Evolutionary conservation across 2,888 invertebrate species (phyloP).

Genomic region (Eristalis intricaria): DNA sequence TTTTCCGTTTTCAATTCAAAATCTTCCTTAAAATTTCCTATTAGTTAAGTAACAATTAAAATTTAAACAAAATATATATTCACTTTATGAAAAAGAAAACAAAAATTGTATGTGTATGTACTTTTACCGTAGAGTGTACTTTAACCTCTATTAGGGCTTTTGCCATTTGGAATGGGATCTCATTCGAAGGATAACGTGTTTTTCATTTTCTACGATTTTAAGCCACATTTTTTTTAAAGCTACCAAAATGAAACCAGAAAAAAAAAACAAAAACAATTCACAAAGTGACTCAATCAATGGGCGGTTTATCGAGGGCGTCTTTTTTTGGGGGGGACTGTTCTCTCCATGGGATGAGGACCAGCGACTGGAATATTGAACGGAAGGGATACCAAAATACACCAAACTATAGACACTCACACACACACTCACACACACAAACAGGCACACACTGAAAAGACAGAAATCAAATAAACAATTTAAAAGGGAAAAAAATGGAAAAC

Average conservation of each 20-base stretch:
- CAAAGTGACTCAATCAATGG: neutral
- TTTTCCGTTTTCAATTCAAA: neutral
- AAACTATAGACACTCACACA: slow-evolving; percentile 6
- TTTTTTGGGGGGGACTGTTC: neutral
- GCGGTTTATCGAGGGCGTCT: neutral
- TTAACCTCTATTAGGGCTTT: slow-evolving; percentile 3
- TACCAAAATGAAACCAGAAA: neutral
- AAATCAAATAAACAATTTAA: slow-evolving; percentile 38
- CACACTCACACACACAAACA: neutral
- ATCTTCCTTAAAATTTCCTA: slow-evolving; percentile 17
- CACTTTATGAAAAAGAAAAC: neutral
- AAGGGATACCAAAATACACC: slow-evolving; percentile 52
- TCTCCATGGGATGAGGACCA: neutral
- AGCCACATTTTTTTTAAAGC: neutral
- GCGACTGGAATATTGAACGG: neutral
- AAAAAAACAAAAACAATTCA: neutral
- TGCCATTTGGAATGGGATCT: slow-evolving; percentile 9
- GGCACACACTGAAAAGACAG: slow-evolving; percentile 47
- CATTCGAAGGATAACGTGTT: slow-evolving; percentile 1
- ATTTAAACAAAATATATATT: neutral
- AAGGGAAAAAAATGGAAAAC: slow-evolving; percentile 3
- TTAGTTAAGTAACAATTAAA: neutral
- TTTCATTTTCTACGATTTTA: neutral
- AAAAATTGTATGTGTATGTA: neutral
- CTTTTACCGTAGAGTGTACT: neutral